A percentile compares a stretch with the other conserved stretches of the same genome.
Conservation (phyloP, 2,113 vertebrate genomes). For the Larimichthys polyactis region DNA sequence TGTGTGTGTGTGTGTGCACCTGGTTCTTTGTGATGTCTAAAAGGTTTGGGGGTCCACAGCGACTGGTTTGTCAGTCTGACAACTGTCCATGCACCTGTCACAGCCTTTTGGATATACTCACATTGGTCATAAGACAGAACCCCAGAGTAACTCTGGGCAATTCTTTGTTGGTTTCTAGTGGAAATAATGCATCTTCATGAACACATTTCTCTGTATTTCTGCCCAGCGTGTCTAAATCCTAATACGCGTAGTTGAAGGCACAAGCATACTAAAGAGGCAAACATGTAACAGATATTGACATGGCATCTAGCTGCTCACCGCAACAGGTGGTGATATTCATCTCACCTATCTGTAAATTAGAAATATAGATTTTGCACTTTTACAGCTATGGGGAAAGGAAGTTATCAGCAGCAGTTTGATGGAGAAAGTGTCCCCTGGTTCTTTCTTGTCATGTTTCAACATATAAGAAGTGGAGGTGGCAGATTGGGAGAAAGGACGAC, state of each 20-base stretch:
- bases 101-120: constrained; percentile 34
- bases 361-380: constrained; percentile 40
- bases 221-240: constrained; percentile 6
- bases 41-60: constrained; percentile 42
- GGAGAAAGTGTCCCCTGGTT: constrained; percentile 19
- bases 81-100: constrained; percentile 34
- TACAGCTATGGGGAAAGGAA: constrained; percentile 14
- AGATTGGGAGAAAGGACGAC: constrained; percentile 9
- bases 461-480: constrained; percentile 33
- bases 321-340: constrained; percentile 37
- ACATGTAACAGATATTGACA: constrained; percentile 57
- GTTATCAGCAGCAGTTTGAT: constrained; percentile 28
- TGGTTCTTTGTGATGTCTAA: constrained; percentile 49
- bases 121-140: constrained; percentile 17
- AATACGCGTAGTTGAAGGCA: not conserved
- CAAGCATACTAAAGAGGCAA: constrained; percentile 33
- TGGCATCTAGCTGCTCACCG: constrained; percentile 9
- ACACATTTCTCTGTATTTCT: constrained; percentile 3
- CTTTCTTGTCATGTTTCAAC: constrained; percentile 37
- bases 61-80: constrained; percentile 32
- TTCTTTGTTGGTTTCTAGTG: constrained; percentile 24
- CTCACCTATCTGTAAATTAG: constrained; percentile 16
- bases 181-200: constrained; percentile 4
- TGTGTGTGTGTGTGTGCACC: constrained; percentile 6
- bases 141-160: constrained; percentile 9